A percentile compares a stretch with the other conserved stretches of the same genome.
These are phyloP conservation scores for Tenthredo amoena DNA, from an alignment of 2,888 invertebrate genomes.

Conservation along the genomic window DNA sequence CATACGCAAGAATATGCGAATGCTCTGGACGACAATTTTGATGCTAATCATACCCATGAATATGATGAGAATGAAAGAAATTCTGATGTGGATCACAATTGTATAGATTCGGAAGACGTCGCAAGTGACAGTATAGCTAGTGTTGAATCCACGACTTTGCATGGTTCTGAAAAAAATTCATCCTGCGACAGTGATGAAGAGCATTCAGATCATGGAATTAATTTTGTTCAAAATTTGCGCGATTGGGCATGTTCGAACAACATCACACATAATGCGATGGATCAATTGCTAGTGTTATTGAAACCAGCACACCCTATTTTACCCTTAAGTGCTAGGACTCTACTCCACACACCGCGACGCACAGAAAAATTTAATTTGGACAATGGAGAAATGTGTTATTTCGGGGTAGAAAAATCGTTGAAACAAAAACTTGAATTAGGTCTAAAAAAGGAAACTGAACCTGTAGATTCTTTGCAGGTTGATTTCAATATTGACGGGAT, in stretches of 20 bases:
- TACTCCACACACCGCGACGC: background rate
- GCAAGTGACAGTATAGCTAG: too few species aligned
- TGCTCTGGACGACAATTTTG: too few species aligned
- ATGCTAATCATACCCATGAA: too few species aligned
- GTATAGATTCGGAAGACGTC: too few species aligned
- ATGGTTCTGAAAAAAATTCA: too few species aligned
- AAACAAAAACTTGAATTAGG: background rate
- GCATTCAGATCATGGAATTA: background rate
- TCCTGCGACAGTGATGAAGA: too few species aligned
- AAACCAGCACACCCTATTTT: background rate
- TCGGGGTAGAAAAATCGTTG: background rate
- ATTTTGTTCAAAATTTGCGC: background rate
- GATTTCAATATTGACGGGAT: slow-evolving; percentile 20
- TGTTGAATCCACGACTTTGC: too few species aligned
- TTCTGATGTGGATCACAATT: too few species aligned
- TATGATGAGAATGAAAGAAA: too few species aligned
- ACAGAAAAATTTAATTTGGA: background rate
- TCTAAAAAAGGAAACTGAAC: background rate
- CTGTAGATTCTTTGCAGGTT: background rate
- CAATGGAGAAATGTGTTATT: slow-evolving; percentile 12
- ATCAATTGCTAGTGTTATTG: background rate
- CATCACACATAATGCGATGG: background rate
- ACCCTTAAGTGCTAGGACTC: background rate
- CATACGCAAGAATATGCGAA: too few species aligned
- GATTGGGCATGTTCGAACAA: background rate